Evolutionary conservation across 2,888 invertebrate species (phyloP).

Genomic region (Drosophila sordidula): DNA sequence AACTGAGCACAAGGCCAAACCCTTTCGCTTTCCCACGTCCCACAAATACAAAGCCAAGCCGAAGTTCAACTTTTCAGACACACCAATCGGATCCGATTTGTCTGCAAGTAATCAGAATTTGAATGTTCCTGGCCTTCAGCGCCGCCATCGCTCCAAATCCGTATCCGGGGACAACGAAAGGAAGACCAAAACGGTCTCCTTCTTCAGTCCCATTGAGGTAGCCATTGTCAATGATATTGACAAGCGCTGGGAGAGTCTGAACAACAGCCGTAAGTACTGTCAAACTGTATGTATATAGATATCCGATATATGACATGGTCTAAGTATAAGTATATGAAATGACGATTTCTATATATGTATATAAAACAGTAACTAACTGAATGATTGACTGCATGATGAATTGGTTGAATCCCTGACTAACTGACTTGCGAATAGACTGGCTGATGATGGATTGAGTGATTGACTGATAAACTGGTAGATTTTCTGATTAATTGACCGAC

Average conservation of each 20-base stretch:
- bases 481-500: too few relatives aligned
- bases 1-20: slow-evolving; percentile 6
- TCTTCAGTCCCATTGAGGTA: slow-evolving; percentile 73
- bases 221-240: slow-evolving; percentile 65
- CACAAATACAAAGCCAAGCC: slow-evolving; percentile 43
- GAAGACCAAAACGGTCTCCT: slow-evolving; percentile 63
- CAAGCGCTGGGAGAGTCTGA: slow-evolving; percentile 32
- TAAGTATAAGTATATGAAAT: too few relatives aligned
- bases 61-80: slow-evolving; percentile 24
- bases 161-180: slow-evolving; percentile 38
- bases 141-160: slow-evolving; percentile 78
- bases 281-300: not conserved
- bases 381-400: too few relatives aligned
- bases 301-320: too few relatives aligned
- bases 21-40: slow-evolving; percentile 68
- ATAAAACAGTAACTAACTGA: too few relatives aligned
- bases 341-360: too few relatives aligned
- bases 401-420: too few relatives aligned
- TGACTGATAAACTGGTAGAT: too few relatives aligned
- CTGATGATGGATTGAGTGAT: too few relatives aligned
- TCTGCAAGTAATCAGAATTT: not conserved
- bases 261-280: slow-evolving; percentile 54
- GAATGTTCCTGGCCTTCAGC: slow-evolving; percentile 31
- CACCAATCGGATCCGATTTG: slow-evolving; percentile 10
- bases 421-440: too few relatives aligned